Conservation (phyloP, 2,113 vertebrate species). For the Strix uralensis region DNA sequence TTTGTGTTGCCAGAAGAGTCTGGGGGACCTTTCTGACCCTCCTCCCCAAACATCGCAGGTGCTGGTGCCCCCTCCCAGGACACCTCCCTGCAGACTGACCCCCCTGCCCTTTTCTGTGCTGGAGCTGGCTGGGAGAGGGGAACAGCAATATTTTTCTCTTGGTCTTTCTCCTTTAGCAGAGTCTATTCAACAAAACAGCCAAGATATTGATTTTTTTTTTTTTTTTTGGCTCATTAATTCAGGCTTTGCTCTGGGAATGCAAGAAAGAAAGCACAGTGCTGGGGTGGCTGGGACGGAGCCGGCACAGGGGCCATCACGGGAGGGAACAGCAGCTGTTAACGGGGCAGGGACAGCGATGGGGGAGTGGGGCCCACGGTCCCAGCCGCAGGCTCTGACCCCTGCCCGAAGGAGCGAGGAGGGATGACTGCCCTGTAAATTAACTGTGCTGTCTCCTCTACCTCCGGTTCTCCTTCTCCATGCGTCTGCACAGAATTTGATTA, state of each 20-base stretch:
- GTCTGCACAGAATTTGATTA: neutral
- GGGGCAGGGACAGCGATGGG: rapidly evolving
- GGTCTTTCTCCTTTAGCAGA: neutral
- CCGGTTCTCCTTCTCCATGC: neutral
- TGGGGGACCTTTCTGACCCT: too few relatives aligned
- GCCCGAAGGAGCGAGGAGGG: neutral
- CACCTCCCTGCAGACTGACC: rapidly evolving
- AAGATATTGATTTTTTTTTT: neutral
- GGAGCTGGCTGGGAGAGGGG: neutral
- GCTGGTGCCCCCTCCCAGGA: neutral
- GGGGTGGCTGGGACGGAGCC: neutral
- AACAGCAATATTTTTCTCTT: neutral
- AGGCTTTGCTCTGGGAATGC: neutral
- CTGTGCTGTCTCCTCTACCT: neutral
- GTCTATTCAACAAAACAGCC: neutral
- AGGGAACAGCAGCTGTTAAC: rapidly evolving
- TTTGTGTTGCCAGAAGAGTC: neutral
- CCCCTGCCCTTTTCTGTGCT: too few relatives aligned
- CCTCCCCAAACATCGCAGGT: rapidly evolving
- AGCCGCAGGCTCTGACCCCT: neutral
- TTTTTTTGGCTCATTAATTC: neutral
- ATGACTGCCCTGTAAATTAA: neutral
- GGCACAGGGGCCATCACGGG: too few relatives aligned
- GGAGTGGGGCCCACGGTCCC: neutral
- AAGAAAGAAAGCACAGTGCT: neutral